Evolutionary conservation across 2,113 vertebrate species (phyloP).

Genomic region (Nycticebus coucang): DNA sequence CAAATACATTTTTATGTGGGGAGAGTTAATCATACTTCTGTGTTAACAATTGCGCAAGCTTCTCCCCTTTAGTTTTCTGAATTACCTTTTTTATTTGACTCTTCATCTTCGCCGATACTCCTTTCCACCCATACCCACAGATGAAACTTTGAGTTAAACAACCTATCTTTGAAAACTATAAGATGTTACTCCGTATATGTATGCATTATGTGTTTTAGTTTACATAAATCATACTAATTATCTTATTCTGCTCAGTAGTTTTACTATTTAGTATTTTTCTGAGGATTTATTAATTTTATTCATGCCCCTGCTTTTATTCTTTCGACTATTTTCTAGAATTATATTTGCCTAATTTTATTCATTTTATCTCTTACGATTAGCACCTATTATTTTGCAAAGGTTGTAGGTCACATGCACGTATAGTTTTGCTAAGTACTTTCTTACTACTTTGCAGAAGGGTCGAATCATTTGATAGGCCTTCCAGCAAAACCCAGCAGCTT

Average conservation of each 20-base stretch:
- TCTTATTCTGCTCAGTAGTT: not conserved
- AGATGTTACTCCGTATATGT: not conserved
- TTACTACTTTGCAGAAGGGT: not conserved
- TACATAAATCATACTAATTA: not conserved
- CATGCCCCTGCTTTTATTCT: not conserved
- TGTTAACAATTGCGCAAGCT: not conserved
- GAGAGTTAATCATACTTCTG: not conserved
- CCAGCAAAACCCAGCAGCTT: not conserved
- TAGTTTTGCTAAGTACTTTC: not conserved
- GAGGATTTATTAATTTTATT: not conserved
- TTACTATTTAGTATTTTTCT: not conserved
- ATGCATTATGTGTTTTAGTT: not conserved
- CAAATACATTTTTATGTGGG: not conserved
- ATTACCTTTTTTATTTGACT: not conserved
- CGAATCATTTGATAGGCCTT: not conserved
- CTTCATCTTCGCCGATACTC: not conserved
- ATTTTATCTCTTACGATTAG: not conserved
- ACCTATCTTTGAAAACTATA: not conserved
- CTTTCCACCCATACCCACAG: not conserved
- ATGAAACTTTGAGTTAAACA: constrained; percentile 1
- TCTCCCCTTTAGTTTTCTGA: not conserved
- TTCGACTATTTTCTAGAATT: not conserved
- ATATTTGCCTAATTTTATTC: not conserved
- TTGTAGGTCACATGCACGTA: not conserved
- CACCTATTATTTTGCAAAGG: not conserved